Conservation (phyloP, 2,797 vertebrate genomes). For the Pteropus rufus region DNA sequence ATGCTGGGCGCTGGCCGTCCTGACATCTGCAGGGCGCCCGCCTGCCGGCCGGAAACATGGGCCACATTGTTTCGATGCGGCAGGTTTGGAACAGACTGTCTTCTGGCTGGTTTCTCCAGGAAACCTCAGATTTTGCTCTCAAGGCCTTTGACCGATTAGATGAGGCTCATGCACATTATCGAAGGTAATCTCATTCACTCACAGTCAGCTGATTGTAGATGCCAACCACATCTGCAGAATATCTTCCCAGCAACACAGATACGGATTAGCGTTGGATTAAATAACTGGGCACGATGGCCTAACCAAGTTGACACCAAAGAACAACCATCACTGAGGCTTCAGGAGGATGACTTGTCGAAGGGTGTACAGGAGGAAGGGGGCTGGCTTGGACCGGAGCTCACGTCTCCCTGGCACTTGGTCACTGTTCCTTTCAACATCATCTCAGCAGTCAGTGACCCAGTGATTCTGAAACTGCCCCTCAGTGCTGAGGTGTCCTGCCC, state of each 20-base stretch:
- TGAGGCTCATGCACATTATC: background rate
- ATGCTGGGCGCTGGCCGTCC: background rate
- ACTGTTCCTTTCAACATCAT: background rate
- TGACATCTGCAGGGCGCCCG: background rate
- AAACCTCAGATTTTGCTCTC: background rate
- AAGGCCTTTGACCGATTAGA: background rate
- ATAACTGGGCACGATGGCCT: background rate
- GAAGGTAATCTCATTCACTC: background rate
- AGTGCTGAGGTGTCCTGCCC: accelerated
- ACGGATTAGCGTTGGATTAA: too few species aligned
- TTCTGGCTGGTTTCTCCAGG: background rate
- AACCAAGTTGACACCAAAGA: background rate
- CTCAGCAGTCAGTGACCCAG: accelerated
- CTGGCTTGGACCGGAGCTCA: background rate
- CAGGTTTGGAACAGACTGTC: background rate
- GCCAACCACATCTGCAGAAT: background rate
- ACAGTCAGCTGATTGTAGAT: too few species aligned
- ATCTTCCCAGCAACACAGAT: background rate
- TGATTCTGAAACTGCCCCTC: background rate
- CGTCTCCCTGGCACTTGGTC: accelerated
- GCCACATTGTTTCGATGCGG: background rate
- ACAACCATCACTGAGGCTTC: background rate
- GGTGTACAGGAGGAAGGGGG: background rate
- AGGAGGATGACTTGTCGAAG: background rate
- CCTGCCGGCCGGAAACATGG: background rate